Evolutionary conservation across 1,140 invertebrate species (phyloP), one percentile per base, ranked within the genome.

Genomic region (Bombus balteatus): DNA sequence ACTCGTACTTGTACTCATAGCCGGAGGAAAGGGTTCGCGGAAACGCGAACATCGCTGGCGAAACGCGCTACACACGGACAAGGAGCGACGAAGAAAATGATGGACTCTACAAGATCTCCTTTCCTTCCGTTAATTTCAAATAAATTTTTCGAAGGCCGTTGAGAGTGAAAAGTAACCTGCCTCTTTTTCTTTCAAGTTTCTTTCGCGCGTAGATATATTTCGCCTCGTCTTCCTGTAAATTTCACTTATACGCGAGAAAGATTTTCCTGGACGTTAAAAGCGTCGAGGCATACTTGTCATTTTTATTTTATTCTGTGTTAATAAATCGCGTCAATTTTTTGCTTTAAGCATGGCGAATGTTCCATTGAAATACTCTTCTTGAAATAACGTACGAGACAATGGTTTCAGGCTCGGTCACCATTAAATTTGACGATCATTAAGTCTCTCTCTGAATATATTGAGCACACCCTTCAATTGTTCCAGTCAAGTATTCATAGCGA

Each of bases 1-100:
- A 68, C 34, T 12, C 28, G 79, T 32, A 59, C 12, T 3, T 41
- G 28, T 53, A 32, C 6, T 39, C 72, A 32, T 5, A 41, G 77
- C 53, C 53, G 12, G 47, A 89, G 83, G 81, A 87, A 89, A 90
- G 75, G 88, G 82, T 82, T 72, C 68, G n/a, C 68, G 84, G 87
- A 88, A 79, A 80, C 39, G 37, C 53, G 83, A 28, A 59, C 70
- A 32, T 72, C 88, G 32, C 80, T 62, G 66, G 47, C 43, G 71
- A 75, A 76, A 57, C 66, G 47, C 65, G n/a, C 13, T 34, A n/a
- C 39, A 53, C n/a, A 34, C 34, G 62, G 53, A 65, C 22, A 62
- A 76, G 75, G 53, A 84, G 43, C 73, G 41, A 74, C 72, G n/a
- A 72, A 82, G 75, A 89, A 81, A 89, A 85, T 10, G 86, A 79